Percentiles rank a stretch among this genome's conserved stretches.
Conservation (phyloP, 2,797 vertebrate species). For the Atherinosoma microstoma region DNA sequence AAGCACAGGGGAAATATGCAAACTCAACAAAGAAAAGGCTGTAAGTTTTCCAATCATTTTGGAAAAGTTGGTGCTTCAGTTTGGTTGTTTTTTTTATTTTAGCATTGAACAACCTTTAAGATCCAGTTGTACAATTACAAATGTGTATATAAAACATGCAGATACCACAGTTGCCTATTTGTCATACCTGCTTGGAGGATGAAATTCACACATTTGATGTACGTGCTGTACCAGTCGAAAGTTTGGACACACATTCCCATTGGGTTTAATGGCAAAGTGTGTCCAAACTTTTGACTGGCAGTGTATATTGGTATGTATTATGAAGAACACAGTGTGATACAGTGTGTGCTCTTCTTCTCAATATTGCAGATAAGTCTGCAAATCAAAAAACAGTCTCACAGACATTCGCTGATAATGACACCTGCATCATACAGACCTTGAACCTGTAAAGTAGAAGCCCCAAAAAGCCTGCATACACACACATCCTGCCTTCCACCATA, state of each 20-base stretch:
- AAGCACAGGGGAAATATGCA: background rate
- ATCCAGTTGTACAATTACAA: background rate
- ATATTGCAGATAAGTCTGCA: background rate
- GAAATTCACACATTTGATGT: background rate
- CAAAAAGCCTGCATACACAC: background rate
- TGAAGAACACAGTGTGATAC: background rate
- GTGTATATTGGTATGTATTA: background rate
- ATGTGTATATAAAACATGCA: background rate
- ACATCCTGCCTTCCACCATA: slow-evolving; percentile 8
- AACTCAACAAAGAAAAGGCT: background rate
- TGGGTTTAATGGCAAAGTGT: too few species aligned
- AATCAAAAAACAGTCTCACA: background rate
- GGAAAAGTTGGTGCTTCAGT: too few species aligned
- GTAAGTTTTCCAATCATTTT: too few species aligned
- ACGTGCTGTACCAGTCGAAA: too few species aligned
- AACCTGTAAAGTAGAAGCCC: background rate
- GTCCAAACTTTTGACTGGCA: too few species aligned
- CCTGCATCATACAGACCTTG: background rate
- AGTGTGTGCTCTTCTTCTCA: background rate
- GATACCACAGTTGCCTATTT: background rate
- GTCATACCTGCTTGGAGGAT: background rate
- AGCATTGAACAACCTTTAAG: background rate
- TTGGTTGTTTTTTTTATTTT: too few species aligned
- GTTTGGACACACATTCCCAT: too few species aligned
- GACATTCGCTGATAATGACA: background rate